These are phyloP conservation scores for Apamea sordens DNA, from an alignment of 2,888 invertebrate genomes.

Conservation along the genomic window DNA sequence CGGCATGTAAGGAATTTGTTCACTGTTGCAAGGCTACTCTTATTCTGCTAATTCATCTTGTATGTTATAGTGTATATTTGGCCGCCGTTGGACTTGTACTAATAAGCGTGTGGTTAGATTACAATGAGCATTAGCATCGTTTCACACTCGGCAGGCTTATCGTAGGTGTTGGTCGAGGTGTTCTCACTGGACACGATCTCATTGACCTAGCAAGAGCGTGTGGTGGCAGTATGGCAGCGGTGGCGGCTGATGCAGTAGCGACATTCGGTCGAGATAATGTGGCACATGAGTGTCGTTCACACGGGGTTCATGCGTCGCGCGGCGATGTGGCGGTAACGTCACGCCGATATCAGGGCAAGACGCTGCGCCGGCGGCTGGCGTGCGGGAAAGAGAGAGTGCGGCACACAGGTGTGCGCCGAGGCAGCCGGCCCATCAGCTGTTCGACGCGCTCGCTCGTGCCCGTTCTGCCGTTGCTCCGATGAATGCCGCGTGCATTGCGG, in stretches of 20 bases:
- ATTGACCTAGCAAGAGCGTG: conserved; percentile 66
- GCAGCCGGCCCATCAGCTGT: conserved; percentile 87
- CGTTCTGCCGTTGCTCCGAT: conserved; percentile 72
- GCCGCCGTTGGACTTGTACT: conserved; percentile 8
- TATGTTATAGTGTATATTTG: conserved; percentile 39
- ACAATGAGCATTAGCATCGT: conserved; percentile 33
- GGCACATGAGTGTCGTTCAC: conserved; percentile 71
- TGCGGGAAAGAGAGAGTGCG: conserved; percentile 85
- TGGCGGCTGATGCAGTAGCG: conserved; percentile 54
- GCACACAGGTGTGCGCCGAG: conserved; percentile 85
- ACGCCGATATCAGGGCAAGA: conserved; percentile 80
- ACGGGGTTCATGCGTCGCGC: conserved; percentile 67
- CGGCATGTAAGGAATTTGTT: conserved; percentile 55
- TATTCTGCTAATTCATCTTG: conserved; percentile 59
- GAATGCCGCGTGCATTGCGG: conserved; percentile 74
- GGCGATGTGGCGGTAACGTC: conserved; percentile 72
- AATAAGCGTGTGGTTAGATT: conserved; percentile 29
- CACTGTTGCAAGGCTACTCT: conserved; percentile 58
- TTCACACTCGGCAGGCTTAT: conserved; percentile 5
- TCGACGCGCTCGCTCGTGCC: conserved; percentile 81
- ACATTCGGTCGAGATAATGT: conserved; percentile 67
- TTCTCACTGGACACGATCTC: conserved; percentile 39
- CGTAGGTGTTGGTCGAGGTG: not conserved
- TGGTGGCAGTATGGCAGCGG: conserved; percentile 38
- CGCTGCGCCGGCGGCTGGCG: conserved; percentile 77